Evolutionary conservation across 2,888 invertebrate species (phyloP).

Genomic region (Trachelus tabidus): DNA sequence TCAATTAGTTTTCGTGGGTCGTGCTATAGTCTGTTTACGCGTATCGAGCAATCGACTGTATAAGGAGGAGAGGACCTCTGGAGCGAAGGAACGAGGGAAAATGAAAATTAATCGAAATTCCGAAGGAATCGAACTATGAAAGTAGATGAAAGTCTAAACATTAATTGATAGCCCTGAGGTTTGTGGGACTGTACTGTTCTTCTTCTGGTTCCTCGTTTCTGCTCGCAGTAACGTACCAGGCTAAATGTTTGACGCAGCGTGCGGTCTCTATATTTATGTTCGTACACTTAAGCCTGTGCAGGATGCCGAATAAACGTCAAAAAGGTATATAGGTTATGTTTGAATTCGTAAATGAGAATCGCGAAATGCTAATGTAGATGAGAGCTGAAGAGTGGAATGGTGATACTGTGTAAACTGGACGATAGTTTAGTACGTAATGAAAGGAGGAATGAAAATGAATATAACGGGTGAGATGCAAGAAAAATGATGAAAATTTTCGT

Average conservation of each 20-base stretch:
- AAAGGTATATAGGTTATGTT: neutral
- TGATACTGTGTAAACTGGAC: neutral
- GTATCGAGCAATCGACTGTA: neutral
- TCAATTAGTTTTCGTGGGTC: slow-evolving; percentile 28
- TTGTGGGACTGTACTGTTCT: neutral
- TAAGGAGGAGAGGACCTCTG: neutral
- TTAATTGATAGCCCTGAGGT: neutral
- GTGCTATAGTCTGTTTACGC: neutral
- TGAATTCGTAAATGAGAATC: neutral
- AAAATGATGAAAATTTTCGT: neutral
- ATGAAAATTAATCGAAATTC: neutral
- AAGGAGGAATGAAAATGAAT: neutral
- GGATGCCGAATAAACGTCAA: neutral
- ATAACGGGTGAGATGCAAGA: neutral
- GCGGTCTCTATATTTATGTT: neutral
- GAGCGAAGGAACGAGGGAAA: neutral
- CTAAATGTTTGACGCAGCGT: neutral
- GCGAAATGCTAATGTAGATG: neutral
- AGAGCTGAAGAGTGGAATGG: neutral
- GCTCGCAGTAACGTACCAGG: neutral
- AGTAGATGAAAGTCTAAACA: neutral
- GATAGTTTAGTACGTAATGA: neutral
- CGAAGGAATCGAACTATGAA: neutral
- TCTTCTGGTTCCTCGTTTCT: neutral
- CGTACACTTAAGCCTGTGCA: neutral